Evolutionary conservation across 2,888 invertebrate species (phyloP).

Genomic region (Oscheius onirici): DNA sequence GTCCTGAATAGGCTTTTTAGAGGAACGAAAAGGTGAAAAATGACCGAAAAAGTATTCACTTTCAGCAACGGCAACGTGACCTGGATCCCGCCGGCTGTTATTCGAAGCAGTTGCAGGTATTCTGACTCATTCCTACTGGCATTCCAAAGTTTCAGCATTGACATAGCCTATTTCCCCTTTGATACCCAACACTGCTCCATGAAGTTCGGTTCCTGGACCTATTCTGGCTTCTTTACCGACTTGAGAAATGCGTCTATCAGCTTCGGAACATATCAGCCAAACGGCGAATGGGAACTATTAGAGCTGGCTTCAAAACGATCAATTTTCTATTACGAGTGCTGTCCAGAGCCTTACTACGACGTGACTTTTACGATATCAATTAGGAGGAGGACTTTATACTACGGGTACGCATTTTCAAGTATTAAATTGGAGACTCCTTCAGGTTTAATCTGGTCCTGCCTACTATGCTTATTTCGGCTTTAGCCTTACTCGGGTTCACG

Average conservation of each 20-base stretch:
- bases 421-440: constrained; percentile 53
- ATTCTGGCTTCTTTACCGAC: constrained; percentile 68
- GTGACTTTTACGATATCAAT: constrained; percentile 96
- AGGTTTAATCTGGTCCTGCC: constrained; percentile 96
- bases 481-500: constrained; percentile 97
- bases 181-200: constrained; percentile 73
- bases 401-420: constrained; percentile 31
- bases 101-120: constrained; percentile 52
- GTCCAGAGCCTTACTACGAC: constrained; percentile 78
- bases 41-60: neutral
- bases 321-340: constrained; percentile 69
- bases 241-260: constrained; percentile 74
- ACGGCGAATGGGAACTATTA: constrained; percentile 77
- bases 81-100: constrained; percentile 67
- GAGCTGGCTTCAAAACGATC: constrained; percentile 64
- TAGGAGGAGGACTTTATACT: constrained; percentile 74
- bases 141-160: constrained; percentile 36
- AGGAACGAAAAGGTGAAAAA: too few relatives aligned
- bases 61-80: constrained; percentile 59
- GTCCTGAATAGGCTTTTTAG: too few relatives aligned
- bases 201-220: constrained; percentile 97
- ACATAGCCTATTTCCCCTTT: constrained; percentile 64
- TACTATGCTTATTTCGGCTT: constrained; percentile 96
- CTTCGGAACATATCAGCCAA: constrained; percentile 75
- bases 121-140: too few relatives aligned